Conservation (phyloP, 2,797 vertebrate genomes). For the Tiaroga cobitis region DNA sequence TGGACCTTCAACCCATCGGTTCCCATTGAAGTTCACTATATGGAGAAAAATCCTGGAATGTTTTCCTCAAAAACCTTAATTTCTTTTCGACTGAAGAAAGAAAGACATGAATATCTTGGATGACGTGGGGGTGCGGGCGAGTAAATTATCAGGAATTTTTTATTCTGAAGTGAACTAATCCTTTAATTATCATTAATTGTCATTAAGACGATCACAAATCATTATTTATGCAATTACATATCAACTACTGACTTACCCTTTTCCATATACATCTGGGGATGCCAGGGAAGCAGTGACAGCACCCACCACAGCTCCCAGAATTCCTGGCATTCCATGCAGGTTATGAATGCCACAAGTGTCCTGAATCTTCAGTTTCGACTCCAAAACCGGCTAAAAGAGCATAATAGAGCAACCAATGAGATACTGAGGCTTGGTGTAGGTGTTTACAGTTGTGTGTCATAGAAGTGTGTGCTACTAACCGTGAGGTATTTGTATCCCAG, state of each 20-base stretch:
- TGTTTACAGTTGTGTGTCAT: background rate
- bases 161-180: no score
- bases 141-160: no score
- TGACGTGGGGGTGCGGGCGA: no score
- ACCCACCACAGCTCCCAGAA: conserved; percentile 86
- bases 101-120: no score
- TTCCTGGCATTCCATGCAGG: conserved; percentile 87
- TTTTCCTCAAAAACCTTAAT: no score
- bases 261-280: conserved; percentile 76
- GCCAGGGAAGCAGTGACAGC: conserved; percentile 77
- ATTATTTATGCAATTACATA: background rate
- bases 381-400: conserved; percentile 79
- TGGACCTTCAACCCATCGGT: no score
- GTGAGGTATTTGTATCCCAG: conserved; percentile 88
- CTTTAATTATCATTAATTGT: background rate
- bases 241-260: conserved; percentile 76
- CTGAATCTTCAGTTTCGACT: conserved; percentile 83
- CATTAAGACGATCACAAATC: background rate
- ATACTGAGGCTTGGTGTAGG: background rate
- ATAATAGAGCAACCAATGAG: background rate
- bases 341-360: conserved; percentile 91
- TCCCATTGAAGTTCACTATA: no score
- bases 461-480: conserved; percentile 66
- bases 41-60: no score
- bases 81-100: no score